Base-by-base conservation (phyloP, 2,797 vertebrate species). In the Borostomias antarcticus region DNA sequence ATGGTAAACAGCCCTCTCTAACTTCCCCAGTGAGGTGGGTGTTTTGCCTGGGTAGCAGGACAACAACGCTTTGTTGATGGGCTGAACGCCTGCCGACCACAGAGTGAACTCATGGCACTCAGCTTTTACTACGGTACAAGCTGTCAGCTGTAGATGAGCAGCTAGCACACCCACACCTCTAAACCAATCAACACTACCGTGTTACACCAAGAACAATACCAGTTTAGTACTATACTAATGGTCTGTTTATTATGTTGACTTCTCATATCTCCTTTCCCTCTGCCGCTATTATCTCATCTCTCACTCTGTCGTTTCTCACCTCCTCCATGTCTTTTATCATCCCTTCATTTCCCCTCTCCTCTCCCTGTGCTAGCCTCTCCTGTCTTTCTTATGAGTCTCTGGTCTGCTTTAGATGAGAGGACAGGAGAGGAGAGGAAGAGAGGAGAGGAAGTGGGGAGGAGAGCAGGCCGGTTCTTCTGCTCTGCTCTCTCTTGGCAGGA, bases 401-500 rank as follows among this genome's bases (percentile, higher is more conserved):
- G 58, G 19, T 30, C 37, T 56, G 9, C 51, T 66, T 61, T 29
- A 28, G 43, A 58, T 15, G 45, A 9, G 23, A 29, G 8, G 28
- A 48, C 51, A 43, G 28, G 26, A 25, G 19, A 2, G 11, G 33
- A 51, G n/a, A 23, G 15, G 32, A 29, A 2, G 6, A 28, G n/a
- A n/a, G n/a, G n/a, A n/a, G n/a, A n/a, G n/a, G n/a, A n/a, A n/a
- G n/a, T n/a, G n/a, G n/a, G n/a, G n/a, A n/a, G n/a, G n/a, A n/a
- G n/a, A n/a, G n/a, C n/a, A n/a, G n/a, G n/a, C n/a, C 1, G 3
- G 30, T 29, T 15, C 17, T 43, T 17, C 29, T 33, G 30, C 53
- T 58, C 23, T 33, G 51, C 48, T 56, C 43, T 26, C 35, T 54
- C 37, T 45, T 33, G 40, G 62, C 66, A 40, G 7, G 13, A 9